Evolutionary conservation across 2,113 vertebrate species (phyloP).

Genomic region (Corydoras sp.): DNA sequence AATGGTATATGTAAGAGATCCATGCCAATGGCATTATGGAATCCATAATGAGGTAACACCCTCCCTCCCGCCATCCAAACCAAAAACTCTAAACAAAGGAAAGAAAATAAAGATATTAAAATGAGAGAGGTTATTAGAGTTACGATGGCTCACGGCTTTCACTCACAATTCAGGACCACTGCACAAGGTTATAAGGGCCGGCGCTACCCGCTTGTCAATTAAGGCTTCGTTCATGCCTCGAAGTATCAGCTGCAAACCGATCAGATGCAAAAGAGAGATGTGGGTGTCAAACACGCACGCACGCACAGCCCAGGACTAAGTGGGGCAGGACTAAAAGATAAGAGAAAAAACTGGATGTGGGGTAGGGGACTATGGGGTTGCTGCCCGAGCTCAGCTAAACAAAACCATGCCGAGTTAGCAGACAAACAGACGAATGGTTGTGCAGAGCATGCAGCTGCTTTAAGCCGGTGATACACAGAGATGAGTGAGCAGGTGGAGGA

Average conservation of each 20-base stretch:
- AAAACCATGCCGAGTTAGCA: slow-evolving; percentile 11
- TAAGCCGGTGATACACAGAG: slow-evolving; percentile 44
- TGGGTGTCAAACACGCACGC: slow-evolving; percentile 76
- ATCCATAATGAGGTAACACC: slow-evolving; percentile 15
- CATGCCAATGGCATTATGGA: slow-evolving; percentile 47
- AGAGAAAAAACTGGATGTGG: background rate
- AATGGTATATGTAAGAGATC: slow-evolving; percentile 52
- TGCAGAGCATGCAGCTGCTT: slow-evolving; percentile 53
- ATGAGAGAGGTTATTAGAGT: slow-evolving; percentile 42
- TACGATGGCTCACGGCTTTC: slow-evolving; percentile 71
- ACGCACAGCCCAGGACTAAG: slow-evolving; percentile 50
- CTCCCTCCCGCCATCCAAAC: slow-evolving; percentile 11
- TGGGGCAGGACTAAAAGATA: background rate
- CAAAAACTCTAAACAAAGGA: background rate
- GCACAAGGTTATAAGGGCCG: slow-evolving; percentile 99
- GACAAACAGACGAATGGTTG: slow-evolving; percentile 4
- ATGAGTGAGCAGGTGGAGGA: slow-evolving; percentile 61
- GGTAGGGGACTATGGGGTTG: slow-evolving; percentile 30
- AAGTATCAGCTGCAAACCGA: slow-evolving; percentile 97
- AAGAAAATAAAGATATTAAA: slow-evolving; percentile 29
- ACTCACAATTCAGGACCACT: slow-evolving; percentile 99
- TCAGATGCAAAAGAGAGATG: slow-evolving; percentile 82
- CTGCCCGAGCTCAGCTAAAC: slow-evolving; percentile 30
- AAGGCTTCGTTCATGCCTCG: slow-evolving; percentile 99
- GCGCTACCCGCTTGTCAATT: slow-evolving; percentile 99